phyloP scores from a whole-genome alignment of 2,797 vertebrate genomes.

The Sarcoramphus papa region DNA sequence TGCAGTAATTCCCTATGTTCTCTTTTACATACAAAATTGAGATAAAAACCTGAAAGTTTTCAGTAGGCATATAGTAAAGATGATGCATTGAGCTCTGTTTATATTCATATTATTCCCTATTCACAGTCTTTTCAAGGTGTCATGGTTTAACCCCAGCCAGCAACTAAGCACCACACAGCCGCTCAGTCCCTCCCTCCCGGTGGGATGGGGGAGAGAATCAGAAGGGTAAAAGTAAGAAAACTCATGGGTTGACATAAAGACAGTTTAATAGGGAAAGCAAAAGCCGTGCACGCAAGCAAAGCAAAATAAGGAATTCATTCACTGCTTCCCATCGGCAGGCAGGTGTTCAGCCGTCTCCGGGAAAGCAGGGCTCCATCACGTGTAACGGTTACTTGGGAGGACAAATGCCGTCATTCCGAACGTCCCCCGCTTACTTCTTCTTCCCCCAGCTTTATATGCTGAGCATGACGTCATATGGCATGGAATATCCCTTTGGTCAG shows the following conservation, averaged over 20 bases:
- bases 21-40: background rate
- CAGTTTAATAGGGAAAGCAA: too few relatives aligned
- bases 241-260: background rate
- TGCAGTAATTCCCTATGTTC: background rate
- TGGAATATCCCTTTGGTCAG: too few relatives aligned
- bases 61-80: background rate
- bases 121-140: background rate
- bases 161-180: background rate
- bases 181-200: background rate
- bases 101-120: background rate
- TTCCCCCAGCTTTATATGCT: too few relatives aligned
- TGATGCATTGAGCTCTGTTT: background rate
- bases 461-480: too few relatives aligned
- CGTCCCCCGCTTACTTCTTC: too few relatives aligned
- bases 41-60: slow-evolving; percentile 1
- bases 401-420: too few relatives aligned
- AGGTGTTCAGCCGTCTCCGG: too few relatives aligned
- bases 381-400: too few relatives aligned
- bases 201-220: background rate
- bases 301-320: too few relatives aligned
- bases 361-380: too few relatives aligned
- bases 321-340: too few relatives aligned
- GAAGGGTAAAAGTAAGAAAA: background rate
- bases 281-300: too few relatives aligned
- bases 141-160: background rate